Evolutionary conservation across 2,888 invertebrate species (phyloP), one percentile per base, ranked within the genome.

Genomic region (Linyphia triangularis): DNA sequence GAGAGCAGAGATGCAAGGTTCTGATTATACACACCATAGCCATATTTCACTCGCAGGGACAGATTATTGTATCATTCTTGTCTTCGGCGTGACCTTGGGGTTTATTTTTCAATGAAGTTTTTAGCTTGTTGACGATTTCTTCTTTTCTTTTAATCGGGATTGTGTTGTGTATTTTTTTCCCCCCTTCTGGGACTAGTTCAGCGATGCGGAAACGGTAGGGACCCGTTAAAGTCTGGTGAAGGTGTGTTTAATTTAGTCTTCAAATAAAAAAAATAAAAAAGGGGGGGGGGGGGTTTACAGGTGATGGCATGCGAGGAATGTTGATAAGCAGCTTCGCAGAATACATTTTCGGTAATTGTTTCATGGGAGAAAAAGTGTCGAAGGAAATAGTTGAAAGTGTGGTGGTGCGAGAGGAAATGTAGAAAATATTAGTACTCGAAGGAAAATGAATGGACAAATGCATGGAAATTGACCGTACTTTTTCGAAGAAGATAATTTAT

Each of bases 201-300:
- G 19, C 70, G 81, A 82, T 61, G 81, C 70, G 81, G 81, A 82
- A 82, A 82, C 81, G 33, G 37, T 28, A 43, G 75, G 59, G 43
- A 51, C 51, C 51, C 51, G 51, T 51, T 51, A 16, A 51, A 51
- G 16, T 3, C 16, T 51, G 13, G 51, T n/a, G 51, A n/a, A n/a
- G 51, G 51, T n/a, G 51, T 13, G n/a, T 51, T 51, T 51, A 51
- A 51, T 51, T 51, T 51, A 1, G 2, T 51, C 51, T 13, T 16
- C 51, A 51, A n/a, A n/a, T n/a, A n/a, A n/a, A 13, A n/a, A 13
- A 51, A 51, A 51, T 51, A 51, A 51, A n/a, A n/a, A 51, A 51
- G 51, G 16, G 33, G 4, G 33, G 4, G 4, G 4, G n/a, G n/a
- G n/a, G n/a, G n/a, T n/a, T n/a, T n/a, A n/a, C n/a, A n/a, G n/a